Evolutionary conservation across 2,113 vertebrate species (phyloP).

Genomic region (Microcebus murinus): DNA sequence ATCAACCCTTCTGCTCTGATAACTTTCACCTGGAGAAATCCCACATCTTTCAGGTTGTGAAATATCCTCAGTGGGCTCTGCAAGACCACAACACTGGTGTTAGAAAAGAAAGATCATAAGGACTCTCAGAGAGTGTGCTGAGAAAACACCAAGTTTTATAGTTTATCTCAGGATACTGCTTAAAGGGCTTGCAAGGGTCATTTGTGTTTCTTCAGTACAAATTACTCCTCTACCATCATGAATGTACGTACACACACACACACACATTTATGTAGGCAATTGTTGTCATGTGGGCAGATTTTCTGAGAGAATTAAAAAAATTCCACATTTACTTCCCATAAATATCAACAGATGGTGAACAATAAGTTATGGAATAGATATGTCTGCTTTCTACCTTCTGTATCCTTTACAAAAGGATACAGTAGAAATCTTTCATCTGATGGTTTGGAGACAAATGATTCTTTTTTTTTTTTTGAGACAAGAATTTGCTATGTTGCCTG

Average conservation of each 20-base stretch:
- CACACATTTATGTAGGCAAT: neutral
- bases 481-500: neutral
- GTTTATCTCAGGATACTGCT: neutral
- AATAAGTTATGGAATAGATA: neutral
- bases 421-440: neutral
- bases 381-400: neutral
- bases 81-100: constrained; percentile 78
- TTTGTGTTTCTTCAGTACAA: constrained; percentile 7
- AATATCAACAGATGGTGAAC: neutral
- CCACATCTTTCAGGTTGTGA: constrained; percentile 96
- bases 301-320: constrained; percentile 16
- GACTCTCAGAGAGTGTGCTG: neutral
- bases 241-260: neutral
- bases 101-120: constrained; percentile 8
- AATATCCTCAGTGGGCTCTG: constrained; percentile 93
- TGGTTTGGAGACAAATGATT: neutral
- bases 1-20: constrained; percentile 98
- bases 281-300: neutral
- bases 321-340: neutral
- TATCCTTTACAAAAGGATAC: neutral
- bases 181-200: neutral
- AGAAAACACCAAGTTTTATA: constrained; percentile 37
- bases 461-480: neutral
- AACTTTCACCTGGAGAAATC: constrained; percentile 98
- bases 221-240: neutral